Base-by-base conservation (phyloP, 2,888 invertebrate species). In the Spilarctia lutea region DNA sequence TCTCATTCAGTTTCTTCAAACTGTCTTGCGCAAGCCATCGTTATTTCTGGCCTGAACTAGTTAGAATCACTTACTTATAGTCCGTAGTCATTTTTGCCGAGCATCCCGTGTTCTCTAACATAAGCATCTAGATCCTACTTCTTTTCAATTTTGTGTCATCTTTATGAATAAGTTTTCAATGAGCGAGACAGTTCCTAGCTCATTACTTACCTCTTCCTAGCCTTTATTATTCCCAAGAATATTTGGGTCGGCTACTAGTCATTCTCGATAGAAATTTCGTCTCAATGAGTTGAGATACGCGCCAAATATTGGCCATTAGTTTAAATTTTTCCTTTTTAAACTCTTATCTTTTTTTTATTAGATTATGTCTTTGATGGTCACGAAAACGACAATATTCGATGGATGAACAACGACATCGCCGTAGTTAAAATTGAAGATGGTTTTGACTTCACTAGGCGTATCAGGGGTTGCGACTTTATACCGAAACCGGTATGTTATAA, bases 341-440 rank as follows among this genome's bases (percentile, higher is more conserved):
- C 6, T 30, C 13, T 27, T 18, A 30, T 2, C 2, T 8, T 8
- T 48, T 45, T 6, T 72, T n/a, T 30, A 35, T 30, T 75, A 95
- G 94, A 94, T 81, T 95, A 94, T 78, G 88, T 92, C 0, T 95
- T 94, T 72, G 94, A 95, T 52, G 94, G 94, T 0, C 94, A 94
- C 68, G 92, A 94, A 72, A 94, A 94, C 71, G 94, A 94, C 77
- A 94, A 94, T 75, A 92, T 95, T 30, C 86, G 93, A 74, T 95
- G 94, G 94, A 94, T 95, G 94, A 94, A 93, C 87, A 94, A 94
- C 75, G 94, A 95, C 77, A 94, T 95, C 11, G 94, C 94, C 0
- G 87, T 95, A 0, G 94, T 94, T 0, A 94, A 93, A 73, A 85
- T 94, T 0, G 94, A 94, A 75, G 94, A 93, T 33, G 93, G 93